A percentile compares a stretch with the other conserved stretches of the same genome.
phyloP scores from a whole-genome alignment of 1,140 invertebrate species.

The Orchestia grillus region DNA sequence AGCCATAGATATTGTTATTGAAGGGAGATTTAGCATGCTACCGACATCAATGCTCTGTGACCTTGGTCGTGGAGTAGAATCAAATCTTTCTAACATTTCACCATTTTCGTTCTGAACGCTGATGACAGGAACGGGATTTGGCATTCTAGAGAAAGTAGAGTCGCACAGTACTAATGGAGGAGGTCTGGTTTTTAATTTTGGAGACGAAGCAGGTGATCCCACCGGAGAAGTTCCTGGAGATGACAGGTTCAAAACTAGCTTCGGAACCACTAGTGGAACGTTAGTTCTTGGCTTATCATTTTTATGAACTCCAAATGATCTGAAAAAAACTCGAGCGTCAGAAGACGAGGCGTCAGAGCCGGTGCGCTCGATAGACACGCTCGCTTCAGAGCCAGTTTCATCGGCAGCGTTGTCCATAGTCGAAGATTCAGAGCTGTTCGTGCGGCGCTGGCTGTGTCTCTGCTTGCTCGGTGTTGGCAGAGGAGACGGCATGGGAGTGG shows the following conservation, averaged over 20 bases:
- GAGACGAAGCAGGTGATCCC: conserved; percentile 65
- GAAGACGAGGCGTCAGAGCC: conserved; percentile 65
- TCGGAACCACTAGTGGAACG: conserved; percentile 22
- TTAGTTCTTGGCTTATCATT: conserved; percentile 57
- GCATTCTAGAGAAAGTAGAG: conserved; percentile 64
- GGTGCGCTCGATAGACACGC: conserved; percentile 64
- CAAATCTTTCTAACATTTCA: conserved; percentile 61
- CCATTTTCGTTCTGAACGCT: conserved; percentile 63
- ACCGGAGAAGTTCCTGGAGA: conserved; percentile 62
- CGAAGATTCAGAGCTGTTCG: conserved; percentile 63
- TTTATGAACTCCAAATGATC: conserved; percentile 26
- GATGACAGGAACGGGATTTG: conserved; percentile 61
- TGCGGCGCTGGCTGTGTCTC: conserved; percentile 38
- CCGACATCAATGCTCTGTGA: conserved; percentile 68
- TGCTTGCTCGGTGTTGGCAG: conserved; percentile 75
- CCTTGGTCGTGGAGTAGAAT: conserved; percentile 65
- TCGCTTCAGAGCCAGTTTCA: conserved; percentile 66
- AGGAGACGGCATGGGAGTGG: conserved; percentile 75
- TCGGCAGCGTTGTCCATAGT: conserved; percentile 65
- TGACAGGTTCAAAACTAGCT: conserved; percentile 48
- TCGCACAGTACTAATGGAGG: conserved; percentile 67
- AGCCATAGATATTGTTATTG: conserved; percentile 63
- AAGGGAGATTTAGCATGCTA: conserved; percentile 59
- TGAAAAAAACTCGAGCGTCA: conserved; percentile 64
- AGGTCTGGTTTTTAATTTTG: conserved; percentile 68